These are phyloP conservation scores for Agrochola macilenta DNA, from an alignment of 2,888 invertebrate genomes.

Conservation along the genomic window DNA sequence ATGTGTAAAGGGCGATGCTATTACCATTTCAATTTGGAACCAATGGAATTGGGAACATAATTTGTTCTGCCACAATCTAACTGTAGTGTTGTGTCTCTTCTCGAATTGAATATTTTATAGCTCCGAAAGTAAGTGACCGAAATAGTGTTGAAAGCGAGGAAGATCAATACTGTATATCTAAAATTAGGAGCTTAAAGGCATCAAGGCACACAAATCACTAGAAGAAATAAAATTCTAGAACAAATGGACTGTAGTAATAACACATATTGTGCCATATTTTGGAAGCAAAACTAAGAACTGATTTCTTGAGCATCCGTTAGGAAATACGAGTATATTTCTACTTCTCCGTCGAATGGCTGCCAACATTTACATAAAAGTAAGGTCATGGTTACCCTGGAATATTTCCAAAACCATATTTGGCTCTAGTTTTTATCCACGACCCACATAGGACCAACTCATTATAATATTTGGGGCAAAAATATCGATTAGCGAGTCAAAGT, in stretches of 20 bases:
- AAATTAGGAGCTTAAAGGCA: not conserved
- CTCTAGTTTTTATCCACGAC: slow-evolving; percentile 61
- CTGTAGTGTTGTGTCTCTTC: not conserved
- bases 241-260: slow-evolving; percentile 19
- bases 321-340: slow-evolving; percentile 27
- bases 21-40: slow-evolving; percentile 49
- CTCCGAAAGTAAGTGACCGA: not conserved
- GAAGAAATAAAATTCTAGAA: slow-evolving; percentile 4
- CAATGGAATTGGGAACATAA: slow-evolving; percentile 27
- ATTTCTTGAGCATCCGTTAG: slow-evolving; percentile 21
- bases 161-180: slow-evolving; percentile 19
- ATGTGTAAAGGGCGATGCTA: slow-evolving; percentile 34
- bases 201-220: slow-evolving; percentile 7
- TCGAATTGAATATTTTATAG: slow-evolving; percentile 8
- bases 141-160: slow-evolving; percentile 2
- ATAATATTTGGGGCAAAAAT: slow-evolving; percentile 76
- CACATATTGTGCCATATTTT: slow-evolving; percentile 22
- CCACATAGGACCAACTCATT: slow-evolving; percentile 67
- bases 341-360: slow-evolving; percentile 22
- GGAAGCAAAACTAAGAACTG: slow-evolving; percentile 13
- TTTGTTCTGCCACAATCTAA: slow-evolving; percentile 14
- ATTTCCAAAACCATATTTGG: slow-evolving; percentile 58
- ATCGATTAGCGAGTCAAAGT: slow-evolving; percentile 83
- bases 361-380: slow-evolving; percentile 45
- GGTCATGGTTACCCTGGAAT: slow-evolving; percentile 61